phyloP scores from a whole-genome alignment of 2,797 vertebrate species.

The Acestrorhynchus altus region DNA sequence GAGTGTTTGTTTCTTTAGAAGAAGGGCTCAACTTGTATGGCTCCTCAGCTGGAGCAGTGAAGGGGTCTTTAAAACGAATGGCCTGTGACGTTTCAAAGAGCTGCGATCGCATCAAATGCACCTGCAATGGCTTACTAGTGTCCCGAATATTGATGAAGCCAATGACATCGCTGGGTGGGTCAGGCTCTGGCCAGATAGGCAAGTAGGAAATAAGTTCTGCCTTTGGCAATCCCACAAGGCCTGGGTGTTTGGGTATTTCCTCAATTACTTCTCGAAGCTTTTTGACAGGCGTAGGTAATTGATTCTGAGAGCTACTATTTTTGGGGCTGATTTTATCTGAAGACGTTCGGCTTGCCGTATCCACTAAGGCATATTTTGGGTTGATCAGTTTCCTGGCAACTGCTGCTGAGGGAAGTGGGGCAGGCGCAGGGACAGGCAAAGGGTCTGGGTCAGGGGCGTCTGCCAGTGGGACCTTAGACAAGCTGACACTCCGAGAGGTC shows the following conservation, averaged over 20 bases:
- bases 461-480: slow-evolving; percentile 84
- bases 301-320: slow-evolving; percentile 67
- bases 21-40: slow-evolving; percentile 56
- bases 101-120: slow-evolving; percentile 91
- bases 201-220: slow-evolving; percentile 93
- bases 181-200: slow-evolving; percentile 94
- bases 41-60: slow-evolving; percentile 60
- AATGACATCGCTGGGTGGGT: slow-evolving; percentile 92
- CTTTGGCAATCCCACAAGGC: slow-evolving; percentile 86
- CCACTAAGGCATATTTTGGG: slow-evolving; percentile 93
- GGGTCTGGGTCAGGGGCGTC: slow-evolving; percentile 87
- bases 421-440: slow-evolving; percentile 66
- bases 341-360: slow-evolving; percentile 79
- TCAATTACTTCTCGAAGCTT: slow-evolving; percentile 59
- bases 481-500: slow-evolving; percentile 85
- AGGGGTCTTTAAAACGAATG: slow-evolving; percentile 83
- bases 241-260: slow-evolving; percentile 81
- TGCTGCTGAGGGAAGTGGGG: slow-evolving; percentile 74
- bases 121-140: slow-evolving; percentile 86
- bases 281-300: slow-evolving; percentile 62
- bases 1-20: slow-evolving; percentile 9
- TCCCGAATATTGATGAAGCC: slow-evolving; percentile 98
- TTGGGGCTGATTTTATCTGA: slow-evolving; percentile 81
- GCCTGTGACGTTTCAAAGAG: slow-evolving; percentile 89
- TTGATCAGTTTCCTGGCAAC: slow-evolving; percentile 92